Percentiles rank a stretch among this genome's conserved stretches.
These are phyloP conservation scores for Campoplex capitator DNA, from an alignment of 2,888 invertebrate species.

Conservation along the genomic window DNA sequence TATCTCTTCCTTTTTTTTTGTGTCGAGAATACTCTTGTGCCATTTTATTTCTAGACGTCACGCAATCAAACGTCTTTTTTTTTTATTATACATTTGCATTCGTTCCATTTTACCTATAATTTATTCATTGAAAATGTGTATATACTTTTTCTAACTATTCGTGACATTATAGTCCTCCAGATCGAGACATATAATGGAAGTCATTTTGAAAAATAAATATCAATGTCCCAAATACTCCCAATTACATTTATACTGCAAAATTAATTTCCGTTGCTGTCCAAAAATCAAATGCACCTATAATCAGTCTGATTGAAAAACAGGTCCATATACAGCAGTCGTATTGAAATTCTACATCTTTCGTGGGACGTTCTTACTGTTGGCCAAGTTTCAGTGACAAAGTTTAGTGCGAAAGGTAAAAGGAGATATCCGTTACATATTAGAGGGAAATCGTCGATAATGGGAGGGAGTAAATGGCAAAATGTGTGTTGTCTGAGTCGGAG, in stretches of 20 bases:
- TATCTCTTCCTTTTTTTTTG: constrained; percentile 14
- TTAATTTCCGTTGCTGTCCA: neutral
- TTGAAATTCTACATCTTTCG: neutral
- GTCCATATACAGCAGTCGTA: neutral
- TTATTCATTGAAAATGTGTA: constrained; percentile 9
- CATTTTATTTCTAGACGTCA: constrained; percentile 38
- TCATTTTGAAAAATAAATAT: neutral
- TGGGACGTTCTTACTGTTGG: neutral
- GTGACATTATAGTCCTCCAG: neutral
- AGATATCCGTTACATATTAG: constrained; percentile 40
- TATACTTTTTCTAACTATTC: neutral
- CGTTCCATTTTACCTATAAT: neutral
- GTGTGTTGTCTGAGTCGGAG: constrained; percentile 9
- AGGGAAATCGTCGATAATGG: constrained; percentile 40
- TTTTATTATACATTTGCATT: constrained; percentile 7
- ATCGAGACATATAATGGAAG: neutral
- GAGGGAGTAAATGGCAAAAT: constrained; percentile 40
- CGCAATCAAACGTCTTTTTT: constrained; percentile 11
- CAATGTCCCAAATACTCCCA: neutral
- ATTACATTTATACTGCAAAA: neutral
- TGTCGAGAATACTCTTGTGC: constrained; percentile 22
- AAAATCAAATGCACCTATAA: neutral
- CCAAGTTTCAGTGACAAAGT: constrained; percentile 24
- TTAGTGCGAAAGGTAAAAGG: constrained; percentile 17
- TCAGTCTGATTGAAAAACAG: neutral